Conservation (phyloP, 2,113 vertebrate species). For the Sturnira hondurensis region DNA sequence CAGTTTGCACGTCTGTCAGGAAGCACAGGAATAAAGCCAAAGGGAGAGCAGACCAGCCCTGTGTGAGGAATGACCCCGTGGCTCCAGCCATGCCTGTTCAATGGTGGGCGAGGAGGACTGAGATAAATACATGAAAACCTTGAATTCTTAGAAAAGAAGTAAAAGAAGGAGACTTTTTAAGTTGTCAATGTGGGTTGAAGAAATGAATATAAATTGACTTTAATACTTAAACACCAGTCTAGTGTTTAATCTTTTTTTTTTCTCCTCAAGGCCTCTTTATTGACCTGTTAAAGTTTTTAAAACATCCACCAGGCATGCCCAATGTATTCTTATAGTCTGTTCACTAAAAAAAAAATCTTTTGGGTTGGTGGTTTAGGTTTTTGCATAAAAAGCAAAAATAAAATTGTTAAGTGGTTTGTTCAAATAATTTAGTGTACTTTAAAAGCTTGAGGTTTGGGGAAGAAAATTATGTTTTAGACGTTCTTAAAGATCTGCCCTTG, state of each 20-base stretch:
- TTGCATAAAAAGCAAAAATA: not conserved
- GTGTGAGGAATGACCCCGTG: not conserved
- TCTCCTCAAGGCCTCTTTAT: not conserved
- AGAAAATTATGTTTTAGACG: not conserved
- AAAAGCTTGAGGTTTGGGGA: conserved; percentile 9
- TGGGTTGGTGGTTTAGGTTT: conserved; percentile 28
- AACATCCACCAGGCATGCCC: not conserved
- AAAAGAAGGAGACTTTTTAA: not conserved
- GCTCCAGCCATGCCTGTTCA: not conserved
- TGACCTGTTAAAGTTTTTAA: not conserved
- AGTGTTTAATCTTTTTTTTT: not conserved
- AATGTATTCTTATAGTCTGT: not conserved
- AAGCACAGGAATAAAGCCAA: not conserved
- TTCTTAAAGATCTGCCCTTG: conserved; percentile 8
- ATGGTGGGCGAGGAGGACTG: not conserved
- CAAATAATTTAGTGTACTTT: conserved; percentile 34
- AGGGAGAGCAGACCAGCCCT: not conserved
- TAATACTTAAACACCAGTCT: not conserved
- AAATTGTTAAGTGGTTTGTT: conserved; percentile 19
- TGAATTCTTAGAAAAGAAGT: not conserved
- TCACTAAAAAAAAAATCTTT: not conserved
- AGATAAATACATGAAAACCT: not conserved
- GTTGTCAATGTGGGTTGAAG: not conserved
- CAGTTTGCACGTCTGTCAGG: not conserved
- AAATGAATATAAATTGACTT: conserved; percentile 34